Percentiles rank a stretch among this genome's conserved stretches.
Conservation (phyloP, 2,797 vertebrate genomes). For the Brotogeris chrysoptera region DNA sequence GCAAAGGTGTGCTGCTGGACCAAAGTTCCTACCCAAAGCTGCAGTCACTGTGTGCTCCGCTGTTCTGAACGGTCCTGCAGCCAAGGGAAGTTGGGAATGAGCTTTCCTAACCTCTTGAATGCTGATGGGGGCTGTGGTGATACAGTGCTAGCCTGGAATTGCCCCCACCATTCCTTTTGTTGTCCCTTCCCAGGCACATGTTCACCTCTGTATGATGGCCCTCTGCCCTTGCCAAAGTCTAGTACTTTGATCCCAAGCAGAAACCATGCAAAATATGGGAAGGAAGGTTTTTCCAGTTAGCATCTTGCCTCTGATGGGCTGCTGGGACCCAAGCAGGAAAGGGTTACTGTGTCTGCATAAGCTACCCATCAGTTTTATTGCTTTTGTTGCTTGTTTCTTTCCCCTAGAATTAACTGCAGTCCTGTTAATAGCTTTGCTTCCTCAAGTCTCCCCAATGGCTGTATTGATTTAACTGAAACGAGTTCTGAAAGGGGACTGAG, state of each 20-base stretch:
- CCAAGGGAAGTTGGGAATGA: background rate
- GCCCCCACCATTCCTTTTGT: background rate
- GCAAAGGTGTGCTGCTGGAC: background rate
- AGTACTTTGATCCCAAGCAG: background rate
- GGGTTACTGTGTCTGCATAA: conserved; percentile 27
- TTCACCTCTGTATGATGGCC: background rate
- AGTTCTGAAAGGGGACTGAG: background rate
- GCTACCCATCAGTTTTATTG: conserved; percentile 52
- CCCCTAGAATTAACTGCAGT: conserved; percentile 36
- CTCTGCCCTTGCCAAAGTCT: background rate
- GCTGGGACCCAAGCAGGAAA: background rate
- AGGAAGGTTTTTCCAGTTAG: background rate
- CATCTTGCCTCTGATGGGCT: background rate
- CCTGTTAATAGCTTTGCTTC: conserved; percentile 48
- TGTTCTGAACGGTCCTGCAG: background rate
- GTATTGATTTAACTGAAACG: conserved; percentile 3
- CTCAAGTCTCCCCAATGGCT: background rate
- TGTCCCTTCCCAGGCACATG: background rate
- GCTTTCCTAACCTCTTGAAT: background rate
- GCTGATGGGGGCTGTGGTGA: background rate
- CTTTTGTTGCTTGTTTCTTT: conserved; percentile 48
- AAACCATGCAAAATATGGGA: background rate
- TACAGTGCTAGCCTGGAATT: background rate
- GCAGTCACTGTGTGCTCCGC: accelerated
- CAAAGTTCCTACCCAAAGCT: background rate